These are phyloP conservation scores for Lysandra bellargus DNA, from an alignment of 2,888 invertebrate species.

Conservation along the genomic window DNA sequence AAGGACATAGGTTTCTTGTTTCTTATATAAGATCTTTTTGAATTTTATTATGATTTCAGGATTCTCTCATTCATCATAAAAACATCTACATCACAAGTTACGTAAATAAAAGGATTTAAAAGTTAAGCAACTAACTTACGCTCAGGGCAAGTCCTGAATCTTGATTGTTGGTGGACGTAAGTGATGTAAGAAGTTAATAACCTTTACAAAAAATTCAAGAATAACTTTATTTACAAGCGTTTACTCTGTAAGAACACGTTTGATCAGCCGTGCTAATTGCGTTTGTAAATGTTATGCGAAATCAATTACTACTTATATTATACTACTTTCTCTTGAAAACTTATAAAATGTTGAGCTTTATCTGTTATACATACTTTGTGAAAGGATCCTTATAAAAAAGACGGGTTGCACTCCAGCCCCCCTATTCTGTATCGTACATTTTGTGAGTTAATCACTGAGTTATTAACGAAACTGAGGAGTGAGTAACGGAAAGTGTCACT, in stretches of 20 bases:
- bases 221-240: slow-evolving; percentile 13
- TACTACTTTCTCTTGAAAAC: slow-evolving; percentile 9
- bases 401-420: too few species aligned
- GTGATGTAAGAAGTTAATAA: not conserved
- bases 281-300: slow-evolving; percentile 16
- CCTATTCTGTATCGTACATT: too few species aligned
- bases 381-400: not conserved
- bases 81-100: not conserved
- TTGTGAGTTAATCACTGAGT: too few species aligned
- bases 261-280: slow-evolving; percentile 11
- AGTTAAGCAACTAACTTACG: not conserved
- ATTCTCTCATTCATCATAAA: too few species aligned
- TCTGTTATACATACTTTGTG: not conserved
- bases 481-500: too few species aligned
- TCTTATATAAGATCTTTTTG: too few species aligned
- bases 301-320: not conserved
- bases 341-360: slow-evolving; percentile 1
- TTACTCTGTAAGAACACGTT: slow-evolving; percentile 5
- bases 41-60: too few species aligned
- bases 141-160: not conserved
- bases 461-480: too few species aligned
- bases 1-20: too few species aligned
- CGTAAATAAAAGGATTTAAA: not conserved
- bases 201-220: not conserved
- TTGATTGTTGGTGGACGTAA: not conserved